A percentile compares a stretch with the other conserved stretches of the same genome.
Conservation (phyloP, 1,140 invertebrate species). For the Zaprionus taronus region DNA sequence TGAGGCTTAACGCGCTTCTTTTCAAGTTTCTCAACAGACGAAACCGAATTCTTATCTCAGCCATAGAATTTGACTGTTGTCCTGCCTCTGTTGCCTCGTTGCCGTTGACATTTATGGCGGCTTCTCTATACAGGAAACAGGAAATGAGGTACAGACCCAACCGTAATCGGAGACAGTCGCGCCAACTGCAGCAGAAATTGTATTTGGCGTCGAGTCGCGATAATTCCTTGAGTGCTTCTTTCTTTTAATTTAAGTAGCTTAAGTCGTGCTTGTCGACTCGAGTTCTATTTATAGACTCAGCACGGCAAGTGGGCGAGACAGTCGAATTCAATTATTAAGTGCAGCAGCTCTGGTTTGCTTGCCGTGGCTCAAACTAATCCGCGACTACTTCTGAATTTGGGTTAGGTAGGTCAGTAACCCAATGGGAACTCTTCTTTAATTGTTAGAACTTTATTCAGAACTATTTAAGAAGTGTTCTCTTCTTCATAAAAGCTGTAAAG, state of each 20-base stretch:
- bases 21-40: constrained; percentile 5
- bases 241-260: constrained; percentile 73
- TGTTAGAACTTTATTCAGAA: neutral
- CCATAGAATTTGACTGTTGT: constrained; percentile 29
- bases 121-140: neutral
- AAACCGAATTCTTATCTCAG: constrained; percentile 23
- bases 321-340: constrained; percentile 3
- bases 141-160: neutral
- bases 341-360: constrained; percentile 6
- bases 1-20: constrained; percentile 7
- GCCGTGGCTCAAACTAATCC: neutral
- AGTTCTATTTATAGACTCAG: constrained; percentile 25
- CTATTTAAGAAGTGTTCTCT: neutral
- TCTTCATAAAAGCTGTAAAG: neutral
- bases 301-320: neutral
- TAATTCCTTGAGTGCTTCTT: constrained; percentile 60
- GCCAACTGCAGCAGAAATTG: constrained; percentile 48
- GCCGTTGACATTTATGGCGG: constrained; percentile 66
- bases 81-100: neutral
- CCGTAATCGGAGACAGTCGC: constrained; percentile 13
- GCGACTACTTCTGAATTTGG: neutral
- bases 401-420: neutral
- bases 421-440: neutral
- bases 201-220: constrained; percentile 58
- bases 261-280: constrained; percentile 36